Evolutionary conservation across 2,797 vertebrate species (phyloP).

Genomic region (Bradypodion ventrale): DNA sequence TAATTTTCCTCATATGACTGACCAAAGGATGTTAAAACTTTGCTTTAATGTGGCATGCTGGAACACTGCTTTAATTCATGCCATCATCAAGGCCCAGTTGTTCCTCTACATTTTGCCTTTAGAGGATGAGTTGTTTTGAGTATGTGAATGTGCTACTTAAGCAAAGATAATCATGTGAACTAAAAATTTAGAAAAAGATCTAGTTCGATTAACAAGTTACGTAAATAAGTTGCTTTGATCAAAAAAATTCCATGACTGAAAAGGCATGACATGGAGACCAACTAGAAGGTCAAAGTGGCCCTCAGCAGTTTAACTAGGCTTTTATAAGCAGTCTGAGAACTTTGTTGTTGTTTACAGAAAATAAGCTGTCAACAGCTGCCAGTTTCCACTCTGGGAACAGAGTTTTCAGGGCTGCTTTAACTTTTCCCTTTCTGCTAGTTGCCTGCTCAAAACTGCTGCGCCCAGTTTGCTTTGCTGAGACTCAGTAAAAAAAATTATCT

Average conservation of each 20-base stretch:
- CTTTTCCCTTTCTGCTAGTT: neutral
- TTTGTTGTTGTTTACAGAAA: neutral
- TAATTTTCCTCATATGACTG: constrained; percentile 45
- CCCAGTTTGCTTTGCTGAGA: neutral
- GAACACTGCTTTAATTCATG: neutral
- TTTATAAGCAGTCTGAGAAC: neutral
- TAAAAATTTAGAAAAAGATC: neutral
- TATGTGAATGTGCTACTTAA: neutral
- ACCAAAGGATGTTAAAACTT: constrained; percentile 37
- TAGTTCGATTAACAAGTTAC: neutral
- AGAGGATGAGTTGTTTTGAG: neutral
- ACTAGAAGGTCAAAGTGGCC: neutral
- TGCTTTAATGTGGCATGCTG: constrained; percentile 1
- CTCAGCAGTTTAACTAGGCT: neutral
- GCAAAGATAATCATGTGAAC: neutral
- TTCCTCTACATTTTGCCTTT: neutral
- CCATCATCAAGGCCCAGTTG: neutral
- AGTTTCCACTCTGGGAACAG: neutral
- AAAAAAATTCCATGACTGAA: neutral
- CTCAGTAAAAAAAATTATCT: neutral
- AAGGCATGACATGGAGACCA: neutral
- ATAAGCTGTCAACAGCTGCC: neutral
- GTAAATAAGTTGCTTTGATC: neutral
- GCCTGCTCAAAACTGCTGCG: neutral
- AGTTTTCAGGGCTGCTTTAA: neutral